A percentile compares a stretch with the other conserved stretches of the same genome.
Conservation (phyloP, 2,113 vertebrate genomes). For the Lipophrys pholis region DNA sequence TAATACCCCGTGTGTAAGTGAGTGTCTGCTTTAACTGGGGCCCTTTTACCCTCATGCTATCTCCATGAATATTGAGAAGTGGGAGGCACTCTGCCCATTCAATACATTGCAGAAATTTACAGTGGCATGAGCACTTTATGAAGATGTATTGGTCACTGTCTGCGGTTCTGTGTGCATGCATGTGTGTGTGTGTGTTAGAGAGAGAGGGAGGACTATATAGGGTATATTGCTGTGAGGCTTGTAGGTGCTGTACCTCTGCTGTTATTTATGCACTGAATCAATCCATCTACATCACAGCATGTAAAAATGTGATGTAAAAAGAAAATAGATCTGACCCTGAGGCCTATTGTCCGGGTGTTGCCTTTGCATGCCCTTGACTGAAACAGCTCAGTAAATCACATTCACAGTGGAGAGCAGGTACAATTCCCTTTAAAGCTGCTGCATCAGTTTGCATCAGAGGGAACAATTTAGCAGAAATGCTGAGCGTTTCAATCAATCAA, state of each 20-base stretch:
- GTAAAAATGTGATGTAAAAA: constrained; percentile 60
- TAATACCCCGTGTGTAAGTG: background rate
- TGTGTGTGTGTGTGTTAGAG: background rate
- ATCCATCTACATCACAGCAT: constrained; percentile 47
- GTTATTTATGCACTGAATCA: constrained; percentile 65
- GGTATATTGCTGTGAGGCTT: constrained; percentile 21
- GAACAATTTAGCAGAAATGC: background rate
- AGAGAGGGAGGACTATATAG: no score
- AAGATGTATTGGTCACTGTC: constrained; percentile 54
- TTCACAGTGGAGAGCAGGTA: background rate
- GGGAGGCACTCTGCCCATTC: constrained; percentile 50
- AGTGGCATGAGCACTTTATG: constrained; percentile 59
- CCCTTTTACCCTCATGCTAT: constrained; percentile 21
- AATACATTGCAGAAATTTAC: constrained; percentile 57
- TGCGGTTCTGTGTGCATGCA: constrained; percentile 1
- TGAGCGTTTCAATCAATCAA: background rate
- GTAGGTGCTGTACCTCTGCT: constrained; percentile 33
- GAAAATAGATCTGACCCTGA: constrained; percentile 64
- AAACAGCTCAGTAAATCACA: constrained; percentile 55
- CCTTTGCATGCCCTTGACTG: constrained; percentile 48
- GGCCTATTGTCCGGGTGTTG: constrained; percentile 50
- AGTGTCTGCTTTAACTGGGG: constrained; percentile 9
- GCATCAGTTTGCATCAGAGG: background rate
- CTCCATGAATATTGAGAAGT: constrained; percentile 60
- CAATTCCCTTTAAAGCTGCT: background rate